phyloP scores from a whole-genome alignment of 2,113 vertebrate genomes.

The Antennarius striatus region DNA sequence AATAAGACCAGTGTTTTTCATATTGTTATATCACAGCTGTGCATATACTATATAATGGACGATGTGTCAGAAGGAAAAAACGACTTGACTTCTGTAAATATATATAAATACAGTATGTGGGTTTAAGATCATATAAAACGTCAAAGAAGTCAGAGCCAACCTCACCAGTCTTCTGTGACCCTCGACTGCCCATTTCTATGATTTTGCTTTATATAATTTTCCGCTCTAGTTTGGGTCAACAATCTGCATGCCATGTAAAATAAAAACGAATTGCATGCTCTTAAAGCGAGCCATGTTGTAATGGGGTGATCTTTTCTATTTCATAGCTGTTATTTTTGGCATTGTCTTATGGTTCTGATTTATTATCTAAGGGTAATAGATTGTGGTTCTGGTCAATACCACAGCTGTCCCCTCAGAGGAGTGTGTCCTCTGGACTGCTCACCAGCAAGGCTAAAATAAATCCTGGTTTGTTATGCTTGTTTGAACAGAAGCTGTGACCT shows the following conservation, averaged over 20 bases:
- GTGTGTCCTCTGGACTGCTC: constrained; percentile 59
- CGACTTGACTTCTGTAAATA: background rate
- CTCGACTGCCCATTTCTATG: constrained; percentile 28
- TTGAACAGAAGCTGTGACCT: constrained; percentile 73
- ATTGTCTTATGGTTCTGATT: constrained; percentile 67
- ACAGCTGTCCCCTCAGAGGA: constrained; percentile 61
- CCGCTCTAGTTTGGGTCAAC: constrained; percentile 24
- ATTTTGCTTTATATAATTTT: constrained; percentile 34
- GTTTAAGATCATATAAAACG: no score
- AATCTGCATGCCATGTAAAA: constrained; percentile 58
- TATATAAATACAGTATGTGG: no score
- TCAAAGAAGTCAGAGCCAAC: background rate
- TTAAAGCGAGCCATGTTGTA: constrained; percentile 45
- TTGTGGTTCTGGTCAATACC: constrained; percentile 64
- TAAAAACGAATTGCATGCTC: constrained; percentile 66
- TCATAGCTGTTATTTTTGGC: constrained; percentile 70
- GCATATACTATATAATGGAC: background rate
- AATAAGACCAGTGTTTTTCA: background rate
- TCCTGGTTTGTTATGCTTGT: constrained; percentile 74
- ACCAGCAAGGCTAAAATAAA: constrained; percentile 75
- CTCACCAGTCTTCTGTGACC: background rate
- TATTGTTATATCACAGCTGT: constrained; percentile 3
- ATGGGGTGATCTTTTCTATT: constrained; percentile 47
- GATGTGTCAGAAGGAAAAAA: constrained; percentile 9
- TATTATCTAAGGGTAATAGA: constrained; percentile 77